Evolutionary conservation across 2,113 vertebrate species (phyloP), one percentile per base, ranked within the genome.

Genomic region (Callithrix jacchus): DNA sequence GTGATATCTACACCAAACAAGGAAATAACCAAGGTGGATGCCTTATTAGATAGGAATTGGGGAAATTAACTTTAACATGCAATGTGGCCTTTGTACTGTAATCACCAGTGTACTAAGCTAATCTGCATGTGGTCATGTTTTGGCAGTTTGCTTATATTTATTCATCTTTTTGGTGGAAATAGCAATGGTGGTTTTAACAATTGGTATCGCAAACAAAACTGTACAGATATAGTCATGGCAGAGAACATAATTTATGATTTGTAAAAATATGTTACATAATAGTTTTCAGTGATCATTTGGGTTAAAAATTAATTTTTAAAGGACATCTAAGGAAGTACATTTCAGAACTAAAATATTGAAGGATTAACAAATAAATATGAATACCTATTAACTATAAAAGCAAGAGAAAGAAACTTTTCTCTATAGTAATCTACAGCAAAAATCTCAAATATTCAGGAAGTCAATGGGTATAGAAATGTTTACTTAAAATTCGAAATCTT

Each of bases 41-140:
- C 64, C 66, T 74, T 92, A 83, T 88, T 89, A 92, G 87, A 92
- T 68, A 9, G 90, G 95, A 96, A 90, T 76, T 96, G 87, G 58
- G 92, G 89, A 90, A 81, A 85, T 93, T 56, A 61, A 52, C 91
- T 91, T 87, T 87, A 85, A 95, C 49, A 71, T 70, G n/a, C 80
- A 79, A 4, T 45, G n/a, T 58, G 81, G 88, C 91, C 89, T 96
- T 91, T 58, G 32, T 81, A 58, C 95, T 40, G 42, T 90, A 77
- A 87, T 95, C 61, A 20, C 10, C 84, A 68, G 45, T 58, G 18
- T 9, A 32, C 76, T 61, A 45, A 87, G 42, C 32, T 73, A 42
- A 58, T 73, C 20, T 3, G 52, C 9, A n/a, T 49, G 45, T 87
- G 2, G n/a, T 73, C 35, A 52, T 32, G 56, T 82, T 58, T 68